These are phyloP conservation scores for Luscinia megarhynchos DNA, from an alignment of 2,797 vertebrate genomes.

Conservation along the genomic window DNA sequence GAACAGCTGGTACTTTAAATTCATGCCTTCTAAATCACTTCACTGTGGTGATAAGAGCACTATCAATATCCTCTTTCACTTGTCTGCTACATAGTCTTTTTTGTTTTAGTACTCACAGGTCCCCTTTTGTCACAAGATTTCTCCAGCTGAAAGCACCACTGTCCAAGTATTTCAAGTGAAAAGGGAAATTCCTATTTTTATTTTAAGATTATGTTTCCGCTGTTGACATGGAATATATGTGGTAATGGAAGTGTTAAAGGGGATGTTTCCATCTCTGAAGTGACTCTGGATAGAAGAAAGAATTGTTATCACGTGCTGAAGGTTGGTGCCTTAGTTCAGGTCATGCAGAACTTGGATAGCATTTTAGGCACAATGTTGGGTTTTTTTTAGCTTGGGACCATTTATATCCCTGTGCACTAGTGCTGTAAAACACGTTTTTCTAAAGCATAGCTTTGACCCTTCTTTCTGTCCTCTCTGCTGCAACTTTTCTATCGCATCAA, in stretches of 20 bases:
- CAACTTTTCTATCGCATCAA: not conserved
- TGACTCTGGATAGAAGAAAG: slow-evolving; percentile 12
- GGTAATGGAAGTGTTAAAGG: slow-evolving; percentile 31
- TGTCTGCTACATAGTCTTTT: slow-evolving; percentile 43
- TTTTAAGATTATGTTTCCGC: slow-evolving; percentile 52
- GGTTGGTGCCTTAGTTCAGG: slow-evolving; percentile 5
- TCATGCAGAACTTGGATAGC: not conserved
- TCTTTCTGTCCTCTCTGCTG: not conserved
- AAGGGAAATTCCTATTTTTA: slow-evolving; percentile 40
- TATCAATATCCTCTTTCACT: slow-evolving; percentile 74
- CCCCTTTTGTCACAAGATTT: slow-evolving; percentile 32
- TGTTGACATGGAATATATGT: slow-evolving; percentile 45
- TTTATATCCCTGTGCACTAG: not conserved
- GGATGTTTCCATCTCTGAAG: not conserved
- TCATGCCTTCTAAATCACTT: slow-evolving; percentile 71
- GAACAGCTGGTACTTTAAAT: slow-evolving; percentile 68
- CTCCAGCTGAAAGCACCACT: slow-evolving; percentile 54
- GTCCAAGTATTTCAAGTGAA: slow-evolving; percentile 28
- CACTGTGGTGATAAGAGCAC: slow-evolving; percentile 56
- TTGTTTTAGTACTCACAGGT: slow-evolving; percentile 53
- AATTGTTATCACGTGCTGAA: not conserved
- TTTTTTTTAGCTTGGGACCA: not conserved
- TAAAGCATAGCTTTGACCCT: not conserved
- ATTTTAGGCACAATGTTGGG: not conserved
- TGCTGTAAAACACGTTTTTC: not conserved